Conservation (phyloP, 2,888 invertebrate genomes). For the Zeuzera pyrina region DNA sequence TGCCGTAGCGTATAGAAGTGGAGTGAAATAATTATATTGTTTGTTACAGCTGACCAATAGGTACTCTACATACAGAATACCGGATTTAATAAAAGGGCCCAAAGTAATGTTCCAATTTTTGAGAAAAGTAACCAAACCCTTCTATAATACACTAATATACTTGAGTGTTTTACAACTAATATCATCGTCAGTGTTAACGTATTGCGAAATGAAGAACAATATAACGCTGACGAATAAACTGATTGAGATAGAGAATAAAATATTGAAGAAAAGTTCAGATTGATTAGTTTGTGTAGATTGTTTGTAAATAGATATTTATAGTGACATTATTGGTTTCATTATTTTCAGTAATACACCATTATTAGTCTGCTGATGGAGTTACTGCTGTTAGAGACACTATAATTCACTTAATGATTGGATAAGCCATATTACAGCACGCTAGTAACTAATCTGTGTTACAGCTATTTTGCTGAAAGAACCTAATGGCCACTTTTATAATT, state of each 20-base stretch:
- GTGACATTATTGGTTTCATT: constrained; percentile 5
- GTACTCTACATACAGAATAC: constrained; percentile 75
- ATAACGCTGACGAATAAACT: constrained; percentile 48
- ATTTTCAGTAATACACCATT: too few species aligned
- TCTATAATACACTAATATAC: constrained; percentile 57
- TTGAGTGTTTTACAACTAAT: constrained; percentile 67
- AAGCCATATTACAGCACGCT: too few species aligned
- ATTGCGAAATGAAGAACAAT: constrained; percentile 72
- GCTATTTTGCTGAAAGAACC: too few species aligned
- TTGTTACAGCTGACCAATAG: constrained; percentile 74
- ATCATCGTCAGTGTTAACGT: constrained; percentile 72
- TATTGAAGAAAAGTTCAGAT: constrained; percentile 11
- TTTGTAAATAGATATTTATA: constrained; percentile 7
- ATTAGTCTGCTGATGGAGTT: too few species aligned
- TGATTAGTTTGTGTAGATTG: constrained; percentile 4
- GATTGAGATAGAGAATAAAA: constrained; percentile 39
- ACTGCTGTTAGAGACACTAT: too few species aligned
- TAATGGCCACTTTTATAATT: too few species aligned
- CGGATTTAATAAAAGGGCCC: constrained; percentile 73
- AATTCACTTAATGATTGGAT: too few species aligned
- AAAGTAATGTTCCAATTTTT: constrained; percentile 67
- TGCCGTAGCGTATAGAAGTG: too few species aligned
- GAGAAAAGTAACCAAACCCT: constrained; percentile 66
- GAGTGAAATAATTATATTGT: too few species aligned
- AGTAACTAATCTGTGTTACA: too few species aligned